Conservation (phyloP, 23 tunicate genomes). For the Phallusia fumigata region DNA sequence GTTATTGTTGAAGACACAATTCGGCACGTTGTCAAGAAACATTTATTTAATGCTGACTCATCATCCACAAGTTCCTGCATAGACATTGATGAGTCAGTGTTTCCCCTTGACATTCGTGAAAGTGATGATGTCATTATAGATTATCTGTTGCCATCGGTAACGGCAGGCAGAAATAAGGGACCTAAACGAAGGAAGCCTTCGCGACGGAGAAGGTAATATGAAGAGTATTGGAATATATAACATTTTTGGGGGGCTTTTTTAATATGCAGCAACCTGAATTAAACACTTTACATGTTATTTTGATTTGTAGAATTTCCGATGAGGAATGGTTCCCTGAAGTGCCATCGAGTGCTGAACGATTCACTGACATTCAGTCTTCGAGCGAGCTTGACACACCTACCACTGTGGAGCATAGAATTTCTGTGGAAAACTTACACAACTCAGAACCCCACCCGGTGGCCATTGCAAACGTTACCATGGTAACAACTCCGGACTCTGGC, state of each 20-base stretch:
- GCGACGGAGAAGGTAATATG: slow-evolving; percentile 17
- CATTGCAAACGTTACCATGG: slow-evolving; percentile 26
- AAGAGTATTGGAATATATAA: too few species aligned
- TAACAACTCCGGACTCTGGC: slow-evolving; percentile 89
- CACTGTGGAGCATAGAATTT: neutral
- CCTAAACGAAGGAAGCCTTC: slow-evolving; percentile 53
- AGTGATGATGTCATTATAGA: neutral
- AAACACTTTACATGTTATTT: too few species aligned
- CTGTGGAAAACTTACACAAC: neutral
- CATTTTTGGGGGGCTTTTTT: too few species aligned
- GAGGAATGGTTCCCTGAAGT: neutral
- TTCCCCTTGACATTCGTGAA: neutral
- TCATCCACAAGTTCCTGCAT: slow-evolving; percentile 33
- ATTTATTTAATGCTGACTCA: slow-evolving; percentile 60
- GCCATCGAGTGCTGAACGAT: neutral
- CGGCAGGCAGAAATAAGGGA: slow-evolving; percentile 42
- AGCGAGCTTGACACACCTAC: slow-evolving; percentile 26
- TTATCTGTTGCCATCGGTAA: slow-evolving; percentile 47
- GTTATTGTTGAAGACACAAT: slow-evolving; percentile 43
- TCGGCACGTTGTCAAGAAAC: slow-evolving; percentile 45
- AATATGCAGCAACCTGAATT: too few species aligned
- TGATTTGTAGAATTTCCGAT: neutral
- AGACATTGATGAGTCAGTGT: slow-evolving; percentile 21
- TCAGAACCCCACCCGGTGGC: neutral
- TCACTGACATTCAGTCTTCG: neutral